Evolutionary conservation across 2,888 invertebrate species (phyloP), one percentile per base, ranked within the genome.

Genomic region (Loripinus fragilis): DNA sequence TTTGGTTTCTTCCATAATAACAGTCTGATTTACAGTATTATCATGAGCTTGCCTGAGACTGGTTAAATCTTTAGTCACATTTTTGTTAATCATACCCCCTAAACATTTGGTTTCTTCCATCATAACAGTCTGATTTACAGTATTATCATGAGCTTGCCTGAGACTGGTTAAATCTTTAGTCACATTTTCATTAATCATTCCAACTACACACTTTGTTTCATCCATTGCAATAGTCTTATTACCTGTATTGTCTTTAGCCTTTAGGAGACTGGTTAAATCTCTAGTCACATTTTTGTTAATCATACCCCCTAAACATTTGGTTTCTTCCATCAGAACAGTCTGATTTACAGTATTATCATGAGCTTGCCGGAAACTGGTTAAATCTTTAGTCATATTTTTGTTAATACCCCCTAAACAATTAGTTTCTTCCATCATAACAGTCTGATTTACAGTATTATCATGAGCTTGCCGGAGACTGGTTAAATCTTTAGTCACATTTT

Each of bases 141-240:
- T 52, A 5, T 48, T 48, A 15, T 48, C 48, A 5, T 48, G 48
- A 20, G 38, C 7, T 8, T 5, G 7, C 5, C 15, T 17, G 15
- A 45, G n/a, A 45, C 17, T 20, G n/a, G 45, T 17, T 45, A 45
- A 3, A 45, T 45, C 45, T 45, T 45, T 45, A 15, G 64, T 64
- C 12, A n/a, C 7, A 64, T 33, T n/a, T 33, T 33, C 7, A 15
- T 33, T 64, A 20, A 64, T 35, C 0, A 60, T 76, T 20, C 50
- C 71, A 38, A 65, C 76, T 10, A 74, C 30, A 10, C 71, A n/a
- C 45, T 73, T 72, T 28, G 80, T 80, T 70, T 80, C 76, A 42
- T 73, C 73, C 76, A 73, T 76, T 30, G 38, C 60, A 23, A 64
- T 55, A 48, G 64, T 35, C 20, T 30, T 8, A 33, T 68, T 55